Base-by-base conservation (phyloP, 37 sponge, comb jelly and placozoan species). In the Petrosia ficiformis region DNA sequence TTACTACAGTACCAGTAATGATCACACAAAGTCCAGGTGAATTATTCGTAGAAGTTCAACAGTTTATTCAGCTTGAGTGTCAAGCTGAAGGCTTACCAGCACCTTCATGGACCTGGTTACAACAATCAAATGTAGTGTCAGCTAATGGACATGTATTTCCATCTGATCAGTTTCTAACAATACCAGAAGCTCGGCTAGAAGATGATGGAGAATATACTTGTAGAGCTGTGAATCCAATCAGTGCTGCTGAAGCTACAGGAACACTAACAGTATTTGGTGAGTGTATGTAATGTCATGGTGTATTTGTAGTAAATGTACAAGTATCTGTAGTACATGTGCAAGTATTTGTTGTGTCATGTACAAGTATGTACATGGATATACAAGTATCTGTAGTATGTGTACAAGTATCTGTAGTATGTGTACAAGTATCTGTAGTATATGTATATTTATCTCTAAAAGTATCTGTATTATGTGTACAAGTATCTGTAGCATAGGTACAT, bases 191-290 rank as follows among this genome's bases (percentile, higher is more conserved):
- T 2, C 25, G 19, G 59, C 22, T 2, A 11, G 65, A 38, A 24
- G 92, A 91, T 40, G 43, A 60, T 29, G 92, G 92, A 16, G 43
- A 35, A 22, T 91, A 91, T 68, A 56, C 34, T 35, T 91, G 92
- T 32, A 38, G 24, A 3, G 92, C 84, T 22, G 59, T 30, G 65
- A 91, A 86, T 48, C 30, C 73, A 28, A 84, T 76, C 1, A 84
- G 80, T 1, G 5, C 33, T 0, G 76, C 31, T 31, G 19, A 19
- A 14, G 77, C 65, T 6, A 26, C 73, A n/a, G 76, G 68, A 29
- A 10, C 0, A 1, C 73, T 91, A 4, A 34, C 52, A n/a, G 58
- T 91, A 25, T 85, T 81, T 39, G 44, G 91, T 90, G 22, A 73
- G 91, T 72, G 37, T 39, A 16, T 0, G 28, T 0, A 26, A 30